phyloP scores from a whole-genome alignment of 2,888 invertebrate species.

The Synergus japonicus region DNA sequence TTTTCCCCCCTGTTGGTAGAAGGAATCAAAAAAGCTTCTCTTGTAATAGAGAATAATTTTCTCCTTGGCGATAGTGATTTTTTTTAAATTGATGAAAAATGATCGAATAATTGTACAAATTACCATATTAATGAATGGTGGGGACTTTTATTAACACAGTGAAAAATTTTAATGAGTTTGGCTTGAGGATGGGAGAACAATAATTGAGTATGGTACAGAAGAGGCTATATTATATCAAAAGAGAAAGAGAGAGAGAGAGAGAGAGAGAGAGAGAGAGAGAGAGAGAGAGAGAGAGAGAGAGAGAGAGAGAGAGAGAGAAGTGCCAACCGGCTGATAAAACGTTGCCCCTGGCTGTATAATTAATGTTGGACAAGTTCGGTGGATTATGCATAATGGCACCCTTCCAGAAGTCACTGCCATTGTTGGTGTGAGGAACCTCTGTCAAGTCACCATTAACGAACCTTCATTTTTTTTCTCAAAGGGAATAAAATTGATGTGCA shows the following conservation, averaged over 20 bases:
- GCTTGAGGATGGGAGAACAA: not conserved
- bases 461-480: not conserved
- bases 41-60: not conserved
- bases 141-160: not conserved
- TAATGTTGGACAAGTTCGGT: conserved; percentile 56
- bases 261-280: not conserved
- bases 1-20: not conserved
- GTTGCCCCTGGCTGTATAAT: conserved; percentile 49
- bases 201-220: conserved; percentile 11
- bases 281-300: not conserved
- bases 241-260: not conserved
- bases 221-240: not conserved
- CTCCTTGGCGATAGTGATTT: not conserved
- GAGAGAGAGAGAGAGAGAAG: not conserved
- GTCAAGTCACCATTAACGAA: not conserved
- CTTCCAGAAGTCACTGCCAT: conserved; percentile 56
- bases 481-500: not conserved
- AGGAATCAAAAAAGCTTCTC: not conserved
- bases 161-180: conserved; percentile 16
- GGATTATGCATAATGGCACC: conserved; percentile 51
- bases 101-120: not conserved
- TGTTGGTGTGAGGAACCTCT: conserved; percentile 50
- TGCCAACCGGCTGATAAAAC: conserved; percentile 43
- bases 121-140: conserved; percentile 14
- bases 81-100: not conserved